These are phyloP conservation scores for Adelphocoris suturalis DNA, from an alignment of 2,888 invertebrate genomes.

Conservation along the genomic window DNA sequence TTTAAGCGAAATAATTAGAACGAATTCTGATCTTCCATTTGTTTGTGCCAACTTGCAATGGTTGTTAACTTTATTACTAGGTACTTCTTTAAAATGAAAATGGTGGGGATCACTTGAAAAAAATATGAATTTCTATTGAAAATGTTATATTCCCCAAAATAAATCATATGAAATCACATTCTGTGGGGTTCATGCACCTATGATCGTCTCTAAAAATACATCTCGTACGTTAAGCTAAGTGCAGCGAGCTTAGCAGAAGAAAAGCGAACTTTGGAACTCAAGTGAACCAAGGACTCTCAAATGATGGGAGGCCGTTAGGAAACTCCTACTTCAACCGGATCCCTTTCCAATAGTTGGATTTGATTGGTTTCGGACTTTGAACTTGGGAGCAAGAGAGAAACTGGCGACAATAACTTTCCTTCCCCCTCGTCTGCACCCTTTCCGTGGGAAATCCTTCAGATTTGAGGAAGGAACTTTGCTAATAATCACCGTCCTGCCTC, in stretches of 20 bases:
- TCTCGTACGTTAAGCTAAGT: no score
- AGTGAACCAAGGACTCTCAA: neutral
- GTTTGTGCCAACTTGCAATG: no score
- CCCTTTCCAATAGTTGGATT: conserved; percentile 42
- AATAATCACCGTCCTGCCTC: neutral
- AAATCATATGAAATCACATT: no score
- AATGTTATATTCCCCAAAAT: no score
- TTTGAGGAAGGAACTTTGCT: conserved; percentile 36
- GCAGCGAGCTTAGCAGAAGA: neutral
- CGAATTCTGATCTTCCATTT: no score
- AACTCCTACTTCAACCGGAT: neutral
- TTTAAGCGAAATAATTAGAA: no score
- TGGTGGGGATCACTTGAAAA: no score
- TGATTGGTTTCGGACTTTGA: conserved; percentile 25
- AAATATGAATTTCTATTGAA: no score
- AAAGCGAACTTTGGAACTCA: neutral
- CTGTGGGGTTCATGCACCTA: no score
- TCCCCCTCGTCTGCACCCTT: neutral
- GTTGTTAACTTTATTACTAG: no score
- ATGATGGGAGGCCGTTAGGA: neutral
- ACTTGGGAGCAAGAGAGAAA: neutral
- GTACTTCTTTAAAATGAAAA: no score
- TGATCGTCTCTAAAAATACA: no score
- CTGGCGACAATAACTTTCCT: conserved; percentile 32
- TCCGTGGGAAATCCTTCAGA: conserved; percentile 20